These are phyloP conservation scores for Andrena fulva DNA, from an alignment of 2,888 invertebrate species.

Conservation along the genomic window DNA sequence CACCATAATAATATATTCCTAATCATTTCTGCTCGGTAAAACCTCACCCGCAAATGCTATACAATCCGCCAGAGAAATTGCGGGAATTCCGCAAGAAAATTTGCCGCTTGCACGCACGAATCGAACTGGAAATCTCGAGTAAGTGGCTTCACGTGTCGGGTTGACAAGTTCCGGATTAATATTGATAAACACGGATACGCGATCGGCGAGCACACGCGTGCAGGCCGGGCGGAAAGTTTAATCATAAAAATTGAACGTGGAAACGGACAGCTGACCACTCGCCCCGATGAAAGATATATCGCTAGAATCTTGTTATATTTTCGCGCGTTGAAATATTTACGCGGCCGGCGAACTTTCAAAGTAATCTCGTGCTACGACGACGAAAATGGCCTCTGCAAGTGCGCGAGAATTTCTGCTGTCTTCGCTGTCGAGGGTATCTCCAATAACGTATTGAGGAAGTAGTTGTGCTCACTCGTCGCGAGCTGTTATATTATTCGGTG, in stretches of 20 bases:
- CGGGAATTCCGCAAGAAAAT: slow-evolving; percentile 1
- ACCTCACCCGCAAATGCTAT: neutral
- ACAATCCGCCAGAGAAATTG: neutral
- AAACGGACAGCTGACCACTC: slow-evolving; percentile 49
- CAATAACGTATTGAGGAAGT: neutral
- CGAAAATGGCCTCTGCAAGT: neutral
- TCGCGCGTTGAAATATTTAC: slow-evolving; percentile 39
- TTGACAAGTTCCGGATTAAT: slow-evolving; percentile 46
- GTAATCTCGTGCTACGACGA: slow-evolving; percentile 11
- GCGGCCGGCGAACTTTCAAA: slow-evolving; percentile 2
- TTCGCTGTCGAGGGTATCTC: neutral
- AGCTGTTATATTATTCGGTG: too few relatives aligned
- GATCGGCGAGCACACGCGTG: slow-evolving; percentile 10
- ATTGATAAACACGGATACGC: slow-evolving; percentile 47
- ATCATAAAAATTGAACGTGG: slow-evolving; percentile 61
- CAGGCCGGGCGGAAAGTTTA: slow-evolving; percentile 42
- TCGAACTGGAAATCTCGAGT: slow-evolving; percentile 22
- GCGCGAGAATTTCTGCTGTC: neutral
- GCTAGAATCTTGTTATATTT: slow-evolving; percentile 57
- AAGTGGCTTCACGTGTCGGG: slow-evolving; percentile 46
- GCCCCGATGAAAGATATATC: slow-evolving; percentile 49
- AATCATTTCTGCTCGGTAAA: neutral
- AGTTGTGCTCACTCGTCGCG: too few relatives aligned
- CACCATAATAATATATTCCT: neutral
- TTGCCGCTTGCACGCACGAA: neutral